Base-by-base conservation (phyloP, 2,888 invertebrate genomes). In the Tenthredo livida region DNA sequence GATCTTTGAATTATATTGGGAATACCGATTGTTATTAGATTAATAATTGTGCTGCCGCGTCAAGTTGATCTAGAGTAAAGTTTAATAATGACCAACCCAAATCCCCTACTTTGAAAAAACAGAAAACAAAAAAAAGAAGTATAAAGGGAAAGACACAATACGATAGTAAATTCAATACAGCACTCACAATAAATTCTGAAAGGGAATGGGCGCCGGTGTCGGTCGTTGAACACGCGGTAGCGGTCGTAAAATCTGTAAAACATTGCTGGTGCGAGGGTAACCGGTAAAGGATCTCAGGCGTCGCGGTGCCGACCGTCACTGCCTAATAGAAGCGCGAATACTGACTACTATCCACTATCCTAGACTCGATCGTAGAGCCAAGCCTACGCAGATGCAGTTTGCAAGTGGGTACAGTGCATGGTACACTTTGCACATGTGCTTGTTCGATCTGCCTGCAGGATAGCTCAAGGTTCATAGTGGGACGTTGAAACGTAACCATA, bases 241-340 rank as follows among this genome's bases (percentile, higher is more conserved):
- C 92, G 91, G 90, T 92, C 93, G 94, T 92, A 93, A 86, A 93
- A 93, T 91, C 93, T 90, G 87, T 93, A 93, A 90, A 90, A 91
- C 93, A 93, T 93, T 50, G 25, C 54, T 54, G 54, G 33, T 50
- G n/a, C 17, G 54, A 77, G 29, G 50, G 25, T 50, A 29, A 77
- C 54, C 77, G 54, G 77, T 50, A 54, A 47, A 50, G 50, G 54
- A 77, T 50, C 77, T 77, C 77, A 77, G 33, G 50, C 54, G 50
- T 77, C 54, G 54, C 77, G 33, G 54, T 54, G 47, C 25, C 77
- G 29, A 50, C 9, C 77, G 77, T 77, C 77, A 47, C 77, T 77
- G 54, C 54, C 77, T 29, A 54, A 77, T 17, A 77, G 77, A 77
- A 77, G 15, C 33, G 29, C 9, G 77, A 54, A 54, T 77, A 77